Base-by-base conservation (phyloP, 2,113 vertebrate genomes). In the Electrona antarctica region DNA sequence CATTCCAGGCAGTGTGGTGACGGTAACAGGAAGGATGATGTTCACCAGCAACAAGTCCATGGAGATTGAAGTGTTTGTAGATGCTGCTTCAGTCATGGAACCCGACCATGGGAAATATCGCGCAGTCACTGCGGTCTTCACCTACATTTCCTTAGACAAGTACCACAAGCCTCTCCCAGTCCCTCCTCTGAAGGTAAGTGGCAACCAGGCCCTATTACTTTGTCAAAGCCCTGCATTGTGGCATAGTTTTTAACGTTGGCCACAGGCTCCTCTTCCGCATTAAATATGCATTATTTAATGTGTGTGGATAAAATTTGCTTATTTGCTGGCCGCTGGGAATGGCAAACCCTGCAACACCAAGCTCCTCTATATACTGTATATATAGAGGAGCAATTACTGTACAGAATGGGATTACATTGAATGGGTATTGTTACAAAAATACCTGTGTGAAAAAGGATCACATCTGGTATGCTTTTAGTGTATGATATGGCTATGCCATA, bases 31-130 rank as follows among this genome's bases (percentile, higher is more conserved):
- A 6, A 93, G 96, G 64, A 95, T 98, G 94, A 99, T 96, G 12
- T 99, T 98, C 88, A 94, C 94, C 0, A 99, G 98, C 88, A 96
- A 95, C 81, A 97, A 93, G 67, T 99, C 98, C 21, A 98, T 99
- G 96, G 98, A 99, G 78, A 98, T 99, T 0, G 96, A 99, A 80
- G 97, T 98, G 68, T 89, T 98, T 79, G 98, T 98, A 63, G 97
- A 99, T 0, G 95, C 94, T 0, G 92, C 96, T 81, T 93, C 93
- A 0, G 86, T 98, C 46, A 79, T 96, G 73, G 93, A 94, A 0
- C 79, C 85, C 9, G 77, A 90, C 0, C 89, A 92, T 73, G 94
- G 89, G 56, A 93, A 92, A 67, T 96, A 95, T 83, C 94, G 95
- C 0, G 95, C 96, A 0, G 97, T 96, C 85, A 97, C 95, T 3